phyloP scores from a whole-genome alignment of 2,888 invertebrate genomes.

The Platycheirus rosarum region DNA sequence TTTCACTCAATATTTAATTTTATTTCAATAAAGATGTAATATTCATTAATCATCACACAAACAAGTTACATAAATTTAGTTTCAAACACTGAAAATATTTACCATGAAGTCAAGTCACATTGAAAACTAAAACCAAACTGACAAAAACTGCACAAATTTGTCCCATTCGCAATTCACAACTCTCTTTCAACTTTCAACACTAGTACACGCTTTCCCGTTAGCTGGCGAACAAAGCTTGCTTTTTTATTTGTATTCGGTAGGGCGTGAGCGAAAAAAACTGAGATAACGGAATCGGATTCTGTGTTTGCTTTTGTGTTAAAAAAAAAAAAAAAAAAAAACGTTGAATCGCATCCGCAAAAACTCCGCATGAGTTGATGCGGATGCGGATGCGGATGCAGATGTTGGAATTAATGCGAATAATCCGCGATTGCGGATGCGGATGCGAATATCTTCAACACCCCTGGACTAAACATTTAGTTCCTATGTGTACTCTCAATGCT shows the following conservation, averaged over 20 bases:
- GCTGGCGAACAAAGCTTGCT: constrained; percentile 16
- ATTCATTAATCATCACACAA: constrained; percentile 13
- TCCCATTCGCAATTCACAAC: constrained; percentile 9
- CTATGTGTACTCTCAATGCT: constrained; percentile 74
- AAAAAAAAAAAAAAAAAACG: constrained; percentile 1
- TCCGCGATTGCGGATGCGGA: too few species aligned
- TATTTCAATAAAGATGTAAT: constrained; percentile 11
- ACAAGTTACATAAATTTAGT: constrained; percentile 17
- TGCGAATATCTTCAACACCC: too few species aligned
- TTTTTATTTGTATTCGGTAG: too few species aligned
- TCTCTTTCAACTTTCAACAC: constrained; percentile 10
- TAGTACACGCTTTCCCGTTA: constrained; percentile 12
- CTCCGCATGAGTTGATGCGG: too few species aligned
- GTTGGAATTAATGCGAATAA: too few species aligned
- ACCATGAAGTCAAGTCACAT: constrained; percentile 5
- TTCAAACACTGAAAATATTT: constrained; percentile 12
- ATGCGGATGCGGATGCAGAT: too few species aligned
- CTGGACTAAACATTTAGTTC: constrained; percentile 75
- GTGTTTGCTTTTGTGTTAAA: neutral
- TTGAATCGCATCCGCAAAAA: constrained; percentile 1
- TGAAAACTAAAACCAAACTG: constrained; percentile 13
- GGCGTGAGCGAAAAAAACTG: neutral
- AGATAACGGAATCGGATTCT: constrained; percentile 11
- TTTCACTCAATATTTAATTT: constrained; percentile 12
- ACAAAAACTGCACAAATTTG: constrained; percentile 12